Evolutionary conservation across 1,140 invertebrate genomes (phyloP).

Genomic region (Maconellicoccus hirsutus): DNA sequence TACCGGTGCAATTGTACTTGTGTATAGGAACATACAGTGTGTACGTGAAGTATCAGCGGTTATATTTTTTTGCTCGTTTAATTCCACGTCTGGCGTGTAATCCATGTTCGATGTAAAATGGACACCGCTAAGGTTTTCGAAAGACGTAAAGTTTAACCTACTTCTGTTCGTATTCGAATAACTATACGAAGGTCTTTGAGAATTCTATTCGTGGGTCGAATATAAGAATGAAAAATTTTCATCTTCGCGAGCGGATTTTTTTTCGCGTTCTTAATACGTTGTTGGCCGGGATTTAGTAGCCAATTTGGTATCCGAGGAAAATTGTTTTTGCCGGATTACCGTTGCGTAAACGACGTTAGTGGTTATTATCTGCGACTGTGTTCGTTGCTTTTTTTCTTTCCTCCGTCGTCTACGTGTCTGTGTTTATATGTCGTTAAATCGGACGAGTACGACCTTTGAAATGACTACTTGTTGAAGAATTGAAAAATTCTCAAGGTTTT

Average conservation of each 20-base stretch:
- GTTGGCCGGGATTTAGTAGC: conserved; percentile 7
- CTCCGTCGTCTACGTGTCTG: no score
- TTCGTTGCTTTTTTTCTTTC: neutral
- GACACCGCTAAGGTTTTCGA: neutral
- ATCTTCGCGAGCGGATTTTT: neutral
- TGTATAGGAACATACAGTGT: no score
- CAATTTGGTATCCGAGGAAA: conserved; percentile 1
- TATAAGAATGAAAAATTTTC: neutral
- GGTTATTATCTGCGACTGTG: neutral
- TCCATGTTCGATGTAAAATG: no score
- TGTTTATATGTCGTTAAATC: no score
- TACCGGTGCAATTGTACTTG: neutral
- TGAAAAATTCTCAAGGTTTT: no score
- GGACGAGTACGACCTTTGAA: no score
- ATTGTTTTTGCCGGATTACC: conserved; percentile 3
- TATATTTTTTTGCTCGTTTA: neutral
- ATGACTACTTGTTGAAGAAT: no score
- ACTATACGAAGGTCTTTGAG: neutral
- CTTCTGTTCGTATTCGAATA: neutral
- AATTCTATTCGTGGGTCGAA: neutral
- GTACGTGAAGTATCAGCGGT: no score
- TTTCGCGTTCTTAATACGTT: neutral
- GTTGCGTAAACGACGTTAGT: neutral
- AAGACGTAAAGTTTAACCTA: neutral
- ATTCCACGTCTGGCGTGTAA: neutral